Conservation (phyloP, 2,888 invertebrate genomes). For the Lypha dubia region DNA sequence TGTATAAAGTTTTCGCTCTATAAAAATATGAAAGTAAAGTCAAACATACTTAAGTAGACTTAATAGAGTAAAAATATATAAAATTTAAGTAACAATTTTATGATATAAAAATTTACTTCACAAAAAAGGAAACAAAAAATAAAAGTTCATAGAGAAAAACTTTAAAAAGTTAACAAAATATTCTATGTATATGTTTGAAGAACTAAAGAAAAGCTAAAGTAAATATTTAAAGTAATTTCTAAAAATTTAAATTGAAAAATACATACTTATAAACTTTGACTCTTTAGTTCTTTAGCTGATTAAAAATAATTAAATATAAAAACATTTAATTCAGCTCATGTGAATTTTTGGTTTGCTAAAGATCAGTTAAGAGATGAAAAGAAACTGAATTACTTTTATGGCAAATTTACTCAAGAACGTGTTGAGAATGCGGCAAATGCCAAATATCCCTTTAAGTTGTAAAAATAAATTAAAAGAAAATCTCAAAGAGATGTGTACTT, state of each 20-base stretch:
- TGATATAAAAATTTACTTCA: slow-evolving; percentile 41
- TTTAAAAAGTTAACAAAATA: slow-evolving; percentile 38
- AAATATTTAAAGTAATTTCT: slow-evolving; percentile 54
- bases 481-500: slow-evolving; percentile 15
- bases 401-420: slow-evolving; percentile 54
- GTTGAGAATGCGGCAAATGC: slow-evolving; percentile 71
- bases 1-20: slow-evolving; percentile 53
- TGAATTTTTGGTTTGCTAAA: neutral
- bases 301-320: no score
- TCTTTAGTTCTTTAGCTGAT: no score
- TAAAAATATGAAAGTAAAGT: slow-evolving; percentile 70
- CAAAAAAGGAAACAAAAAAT: slow-evolving; percentile 54
- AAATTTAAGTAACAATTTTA: slow-evolving; percentile 18
- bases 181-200: neutral
- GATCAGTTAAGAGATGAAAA: slow-evolving; percentile 28
- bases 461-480: neutral
- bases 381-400: neutral
- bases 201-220: slow-evolving; percentile 28
- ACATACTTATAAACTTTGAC: neutral
- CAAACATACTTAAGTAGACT: slow-evolving; percentile 68
- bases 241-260: slow-evolving; percentile 8
- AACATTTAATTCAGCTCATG: neutral
- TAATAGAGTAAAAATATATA: slow-evolving; percentile 45
- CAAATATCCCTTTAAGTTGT: slow-evolving; percentile 30
- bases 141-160: slow-evolving; percentile 26